Conservation (phyloP, 2,888 invertebrate species). For the Acleris holmiana region DNA sequence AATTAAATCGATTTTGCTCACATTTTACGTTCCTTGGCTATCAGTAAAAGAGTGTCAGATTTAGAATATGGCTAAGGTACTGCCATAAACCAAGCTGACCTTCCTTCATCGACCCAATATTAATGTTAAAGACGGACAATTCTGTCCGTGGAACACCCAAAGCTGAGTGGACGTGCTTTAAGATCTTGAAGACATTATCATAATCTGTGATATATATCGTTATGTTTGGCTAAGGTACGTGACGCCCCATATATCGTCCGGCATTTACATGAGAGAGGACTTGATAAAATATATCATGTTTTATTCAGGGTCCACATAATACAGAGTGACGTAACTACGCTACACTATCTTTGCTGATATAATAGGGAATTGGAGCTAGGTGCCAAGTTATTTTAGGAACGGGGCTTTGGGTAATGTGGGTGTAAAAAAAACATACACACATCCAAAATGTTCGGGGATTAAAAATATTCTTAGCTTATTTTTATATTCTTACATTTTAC, state of each 20-base stretch:
- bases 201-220: constrained; percentile 34
- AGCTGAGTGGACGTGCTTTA: not conserved
- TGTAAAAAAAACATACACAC: no score
- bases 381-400: not conserved
- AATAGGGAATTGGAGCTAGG: not conserved
- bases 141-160: not conserved
- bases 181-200: constrained; percentile 26
- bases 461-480: no score
- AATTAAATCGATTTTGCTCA: no score
- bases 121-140: not conserved
- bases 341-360: constrained; percentile 16
- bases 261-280: constrained; percentile 34
- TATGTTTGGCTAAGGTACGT: constrained; percentile 32
- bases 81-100: no score
- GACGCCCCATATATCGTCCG: constrained; percentile 29
- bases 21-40: no score
- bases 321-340: not conserved
- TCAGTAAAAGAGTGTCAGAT: no score
- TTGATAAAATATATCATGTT: constrained; percentile 34
- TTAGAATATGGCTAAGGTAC: no score
- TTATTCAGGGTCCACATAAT: constrained; percentile 32
- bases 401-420: not conserved
- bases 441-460: no score
- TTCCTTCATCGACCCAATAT: not conserved
- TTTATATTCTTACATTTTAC: no score